phyloP scores from a whole-genome alignment of 1,140 invertebrate genomes.

The Bursaphelenchus mucronatus region DNA sequence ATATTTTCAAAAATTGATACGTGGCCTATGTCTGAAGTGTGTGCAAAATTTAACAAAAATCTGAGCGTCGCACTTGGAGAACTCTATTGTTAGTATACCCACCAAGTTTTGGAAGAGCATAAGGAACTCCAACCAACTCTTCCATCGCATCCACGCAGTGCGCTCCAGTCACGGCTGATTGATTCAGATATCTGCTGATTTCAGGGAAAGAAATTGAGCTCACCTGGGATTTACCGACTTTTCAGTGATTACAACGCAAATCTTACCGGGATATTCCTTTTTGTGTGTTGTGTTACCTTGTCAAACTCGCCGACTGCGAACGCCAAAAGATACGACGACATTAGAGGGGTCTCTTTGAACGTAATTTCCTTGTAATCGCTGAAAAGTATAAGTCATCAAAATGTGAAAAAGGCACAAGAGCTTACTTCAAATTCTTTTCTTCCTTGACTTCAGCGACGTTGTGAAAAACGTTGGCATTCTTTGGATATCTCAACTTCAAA shows the following conservation, averaged over 20 bases:
- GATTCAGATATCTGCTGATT: not conserved
- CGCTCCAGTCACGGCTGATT: conserved; percentile 6
- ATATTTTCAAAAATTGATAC: no score
- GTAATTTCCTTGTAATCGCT: no score
- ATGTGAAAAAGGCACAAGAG: no score
- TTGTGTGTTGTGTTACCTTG: not conserved
- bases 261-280: no score
- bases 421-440: not conserved
- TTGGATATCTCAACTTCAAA: not conserved
- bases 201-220: conserved; percentile 16
- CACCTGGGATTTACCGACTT: not conserved
- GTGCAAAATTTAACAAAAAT: no score
- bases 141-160: conserved; percentile 15
- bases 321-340: conserved; percentile 1
- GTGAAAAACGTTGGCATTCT: not conserved
- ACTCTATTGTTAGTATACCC: no score
- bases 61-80: no score
- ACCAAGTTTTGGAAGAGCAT: not conserved
- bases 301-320: conserved; percentile 10
- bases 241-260: not conserved
- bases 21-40: no score
- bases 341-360: no score
- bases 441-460: conserved; percentile 4
- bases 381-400: no score
- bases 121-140: conserved; percentile 1